Evolutionary conservation across 2,113 vertebrate genomes (phyloP).

Genomic region (Gobius niger): DNA sequence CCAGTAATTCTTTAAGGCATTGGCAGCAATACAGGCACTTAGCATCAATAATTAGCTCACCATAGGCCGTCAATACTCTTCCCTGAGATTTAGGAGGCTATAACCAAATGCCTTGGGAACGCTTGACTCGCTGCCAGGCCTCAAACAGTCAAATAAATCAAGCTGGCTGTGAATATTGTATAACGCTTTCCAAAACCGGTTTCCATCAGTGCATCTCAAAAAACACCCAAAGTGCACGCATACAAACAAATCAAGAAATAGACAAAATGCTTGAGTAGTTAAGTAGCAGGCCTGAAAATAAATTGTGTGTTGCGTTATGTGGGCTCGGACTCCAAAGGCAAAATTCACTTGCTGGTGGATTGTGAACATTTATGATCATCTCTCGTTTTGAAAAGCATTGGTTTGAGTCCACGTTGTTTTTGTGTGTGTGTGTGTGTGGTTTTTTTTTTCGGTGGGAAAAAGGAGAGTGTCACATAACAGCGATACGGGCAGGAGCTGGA

Average conservation of each 20-base stretch:
- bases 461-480: constrained; percentile 64
- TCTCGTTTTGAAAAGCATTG: constrained; percentile 15
- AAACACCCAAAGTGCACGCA: neutral
- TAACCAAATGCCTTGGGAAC: constrained; percentile 60
- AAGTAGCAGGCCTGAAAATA: constrained; percentile 19
- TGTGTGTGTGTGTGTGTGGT: too few relatives aligned
- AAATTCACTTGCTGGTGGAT: constrained; percentile 41
- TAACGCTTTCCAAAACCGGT: constrained; percentile 1
- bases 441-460: constrained; percentile 48
- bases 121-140: constrained; percentile 50
- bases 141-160: constrained; percentile 63
- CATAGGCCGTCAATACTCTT: constrained; percentile 67
- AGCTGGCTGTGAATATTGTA: constrained; percentile 17
- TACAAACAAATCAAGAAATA: neutral
- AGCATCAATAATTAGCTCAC: constrained; percentile 74
- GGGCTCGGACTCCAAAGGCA: constrained; percentile 27
- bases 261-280: constrained; percentile 25
- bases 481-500: constrained; percentile 64
- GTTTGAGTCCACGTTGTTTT: constrained; percentile 35
- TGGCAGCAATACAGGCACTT: constrained; percentile 72
- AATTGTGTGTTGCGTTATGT: constrained; percentile 28
- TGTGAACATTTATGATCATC: constrained; percentile 44
- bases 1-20: constrained; percentile 47
- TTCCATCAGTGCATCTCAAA: constrained; percentile 26
- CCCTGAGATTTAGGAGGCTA: constrained; percentile 67